Evolutionary conservation across 2,113 vertebrate species (phyloP).

Genomic region (Brachyistius frenatus): DNA sequence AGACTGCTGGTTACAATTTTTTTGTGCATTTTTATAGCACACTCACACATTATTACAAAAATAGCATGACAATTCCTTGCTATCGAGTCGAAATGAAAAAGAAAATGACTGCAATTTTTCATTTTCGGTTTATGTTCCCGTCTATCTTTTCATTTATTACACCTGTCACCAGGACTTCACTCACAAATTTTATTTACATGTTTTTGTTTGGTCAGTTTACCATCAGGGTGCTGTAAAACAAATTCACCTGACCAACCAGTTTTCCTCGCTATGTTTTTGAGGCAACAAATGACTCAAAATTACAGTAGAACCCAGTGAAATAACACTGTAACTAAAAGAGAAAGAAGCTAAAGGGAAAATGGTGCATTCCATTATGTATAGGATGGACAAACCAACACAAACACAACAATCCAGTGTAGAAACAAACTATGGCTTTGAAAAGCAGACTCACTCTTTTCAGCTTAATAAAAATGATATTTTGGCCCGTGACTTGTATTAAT

Average conservation of each 20-base stretch:
- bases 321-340: neutral
- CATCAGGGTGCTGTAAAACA: neutral
- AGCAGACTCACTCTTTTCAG: too few relatives aligned
- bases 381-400: too few relatives aligned
- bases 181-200: neutral
- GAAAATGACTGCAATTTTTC: conserved; percentile 49
- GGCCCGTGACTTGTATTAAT: neutral
- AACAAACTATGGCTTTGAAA: too few relatives aligned
- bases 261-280: too few relatives aligned
- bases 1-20: conserved; percentile 59
- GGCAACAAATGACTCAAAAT: neutral
- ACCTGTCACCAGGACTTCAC: conserved; percentile 48
- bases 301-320: neutral
- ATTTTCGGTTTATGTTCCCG: conserved; percentile 57
- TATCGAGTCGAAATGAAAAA: conserved; percentile 60
- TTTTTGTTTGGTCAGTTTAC: conserved; percentile 28
- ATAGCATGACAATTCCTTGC: conserved; percentile 48
- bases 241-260: neutral
- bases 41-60: conserved; percentile 54
- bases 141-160: conserved; percentile 53
- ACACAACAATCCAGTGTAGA: too few relatives aligned
- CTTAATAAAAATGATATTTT: neutral
- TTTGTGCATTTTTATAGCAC: conserved; percentile 58
- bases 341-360: neutral
- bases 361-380: neutral